These are phyloP conservation scores for Myathropa florea DNA, from an alignment of 2,888 invertebrate genomes.

Conservation along the genomic window DNA sequence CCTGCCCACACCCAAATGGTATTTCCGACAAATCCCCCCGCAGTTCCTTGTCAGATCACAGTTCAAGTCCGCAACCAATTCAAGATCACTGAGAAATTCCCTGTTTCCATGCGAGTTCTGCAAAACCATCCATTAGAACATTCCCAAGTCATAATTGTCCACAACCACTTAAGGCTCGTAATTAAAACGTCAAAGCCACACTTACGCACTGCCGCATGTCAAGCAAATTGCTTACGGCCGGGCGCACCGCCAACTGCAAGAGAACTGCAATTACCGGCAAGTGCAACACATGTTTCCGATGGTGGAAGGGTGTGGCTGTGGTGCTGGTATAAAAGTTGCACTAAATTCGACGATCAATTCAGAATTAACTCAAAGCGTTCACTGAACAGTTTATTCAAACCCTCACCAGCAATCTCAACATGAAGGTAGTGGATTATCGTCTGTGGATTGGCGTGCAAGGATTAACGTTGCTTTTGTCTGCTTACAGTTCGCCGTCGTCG, in stretches of 20 bases:
- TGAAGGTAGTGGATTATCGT: slow-evolving; percentile 76
- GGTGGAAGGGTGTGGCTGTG: slow-evolving; percentile 44
- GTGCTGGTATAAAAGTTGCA: slow-evolving; percentile 79
- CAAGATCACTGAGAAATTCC: background rate
- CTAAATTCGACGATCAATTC: slow-evolving; percentile 77
- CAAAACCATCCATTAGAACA: background rate
- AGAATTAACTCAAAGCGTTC: slow-evolving; percentile 78
- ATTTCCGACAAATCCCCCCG: background rate
- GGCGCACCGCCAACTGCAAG: slow-evolving; percentile 16
- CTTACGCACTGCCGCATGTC: slow-evolving; percentile 59
- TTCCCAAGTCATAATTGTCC: slow-evolving; percentile 32
- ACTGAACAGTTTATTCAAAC: slow-evolving; percentile 76
- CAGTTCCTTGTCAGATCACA: background rate
- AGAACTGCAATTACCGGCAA: slow-evolving; percentile 31
- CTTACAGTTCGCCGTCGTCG: slow-evolving; percentile 74
- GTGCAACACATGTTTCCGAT: background rate
- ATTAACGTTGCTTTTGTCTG: slow-evolving; percentile 27
- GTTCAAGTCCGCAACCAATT: background rate
- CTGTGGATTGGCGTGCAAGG: background rate
- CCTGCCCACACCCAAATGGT: background rate
- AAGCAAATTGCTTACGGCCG: slow-evolving; percentile 17
- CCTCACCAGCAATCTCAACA: slow-evolving; percentile 75
- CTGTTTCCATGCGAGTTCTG: slow-evolving; percentile 9
- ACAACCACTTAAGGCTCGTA: slow-evolving; percentile 36
- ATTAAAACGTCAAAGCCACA: slow-evolving; percentile 57